phyloP scores from a whole-genome alignment of 2,888 invertebrate species.

The Caenorhabditis zanzibari region DNA sequence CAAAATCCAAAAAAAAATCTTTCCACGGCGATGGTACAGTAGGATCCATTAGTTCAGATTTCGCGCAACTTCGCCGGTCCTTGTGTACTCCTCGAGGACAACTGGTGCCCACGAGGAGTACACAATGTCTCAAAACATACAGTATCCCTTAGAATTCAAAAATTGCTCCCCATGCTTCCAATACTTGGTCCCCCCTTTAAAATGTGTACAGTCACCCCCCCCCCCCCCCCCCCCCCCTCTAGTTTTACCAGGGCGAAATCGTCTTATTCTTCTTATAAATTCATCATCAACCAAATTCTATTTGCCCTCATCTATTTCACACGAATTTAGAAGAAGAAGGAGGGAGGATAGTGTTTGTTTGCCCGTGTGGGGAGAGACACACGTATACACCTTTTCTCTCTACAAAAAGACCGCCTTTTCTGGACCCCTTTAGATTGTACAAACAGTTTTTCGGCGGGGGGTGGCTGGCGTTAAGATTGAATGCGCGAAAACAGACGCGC shows the following conservation, averaged over 20 bases:
- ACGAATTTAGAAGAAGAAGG: conserved; percentile 60
- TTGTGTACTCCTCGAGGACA: no score
- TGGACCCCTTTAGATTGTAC: neutral
- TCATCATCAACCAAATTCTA: conserved; percentile 27
- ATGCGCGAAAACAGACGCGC: conserved; percentile 53
- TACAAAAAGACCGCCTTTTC: neutral
- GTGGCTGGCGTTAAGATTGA: neutral
- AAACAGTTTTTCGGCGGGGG: neutral
- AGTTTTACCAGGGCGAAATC: conserved; percentile 12
- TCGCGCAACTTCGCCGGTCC: no score
- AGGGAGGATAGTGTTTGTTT: conserved; percentile 52
- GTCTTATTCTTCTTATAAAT: conserved; percentile 47
- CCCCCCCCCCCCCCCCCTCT: neutral
- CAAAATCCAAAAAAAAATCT: no score
- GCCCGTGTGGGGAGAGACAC: conserved; percentile 17
- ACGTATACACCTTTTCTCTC: conserved; percentile 32
- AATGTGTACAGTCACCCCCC: neutral
- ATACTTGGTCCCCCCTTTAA: no score
- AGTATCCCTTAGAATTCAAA: neutral
- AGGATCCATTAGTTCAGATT: no score
- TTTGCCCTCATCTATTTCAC: conserved; percentile 70
- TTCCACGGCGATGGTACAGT: no score
- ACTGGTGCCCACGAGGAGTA: no score
- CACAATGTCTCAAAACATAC: neutral
- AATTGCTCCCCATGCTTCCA: no score